Evolutionary conservation across 1,140 invertebrate genomes (phyloP).

Genomic region (Orchestia grillus): DNA sequence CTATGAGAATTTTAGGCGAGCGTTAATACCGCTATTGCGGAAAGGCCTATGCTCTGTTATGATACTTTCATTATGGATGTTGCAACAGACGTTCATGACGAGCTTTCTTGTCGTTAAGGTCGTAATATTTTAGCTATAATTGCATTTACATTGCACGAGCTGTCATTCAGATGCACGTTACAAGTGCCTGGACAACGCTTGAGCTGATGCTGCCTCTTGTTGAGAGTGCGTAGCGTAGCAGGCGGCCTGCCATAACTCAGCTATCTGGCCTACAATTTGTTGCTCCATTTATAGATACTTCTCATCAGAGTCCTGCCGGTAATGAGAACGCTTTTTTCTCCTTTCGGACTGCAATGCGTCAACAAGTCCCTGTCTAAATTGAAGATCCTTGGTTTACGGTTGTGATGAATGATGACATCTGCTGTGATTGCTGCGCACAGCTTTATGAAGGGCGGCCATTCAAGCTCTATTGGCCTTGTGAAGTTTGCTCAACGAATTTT

Average conservation of each 20-base stretch:
- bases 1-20: background rate
- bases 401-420: conserved; percentile 20
- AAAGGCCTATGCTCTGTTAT: background rate
- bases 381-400: conserved; percentile 26
- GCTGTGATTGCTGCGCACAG: conserved; percentile 14
- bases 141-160: background rate
- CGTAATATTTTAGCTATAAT: background rate
- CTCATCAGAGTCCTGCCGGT: conserved; percentile 29
- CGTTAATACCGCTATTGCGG: background rate
- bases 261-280: background rate
- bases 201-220: background rate
- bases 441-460: background rate
- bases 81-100: background rate
- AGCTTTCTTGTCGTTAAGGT: background rate
- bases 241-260: background rate
- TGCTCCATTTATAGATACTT: conserved; percentile 30
- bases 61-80: background rate
- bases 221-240: background rate
- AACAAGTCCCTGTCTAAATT: conserved; percentile 32
- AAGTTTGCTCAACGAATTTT: background rate
- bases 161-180: background rate
- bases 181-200: background rate
- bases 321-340: conserved; percentile 16
- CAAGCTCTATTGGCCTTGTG: background rate
- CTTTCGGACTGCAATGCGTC: background rate